phyloP scores from a whole-genome alignment of 2,113 vertebrate genomes.

The Tetraodon nigroviridis region DNA sequence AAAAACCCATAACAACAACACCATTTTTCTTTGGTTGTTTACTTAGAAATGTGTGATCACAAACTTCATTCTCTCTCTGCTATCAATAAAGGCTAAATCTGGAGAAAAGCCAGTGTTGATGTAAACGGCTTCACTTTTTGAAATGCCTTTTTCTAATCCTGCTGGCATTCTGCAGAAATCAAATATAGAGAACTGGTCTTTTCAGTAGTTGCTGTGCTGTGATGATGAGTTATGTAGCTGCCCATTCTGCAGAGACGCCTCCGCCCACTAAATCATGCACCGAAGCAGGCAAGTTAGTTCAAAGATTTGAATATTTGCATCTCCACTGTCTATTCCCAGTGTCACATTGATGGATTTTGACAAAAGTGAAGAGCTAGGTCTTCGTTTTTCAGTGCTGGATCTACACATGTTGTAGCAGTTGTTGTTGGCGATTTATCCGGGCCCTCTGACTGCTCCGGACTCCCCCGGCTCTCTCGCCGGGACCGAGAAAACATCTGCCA shows the following conservation, averaged over 20 bases:
- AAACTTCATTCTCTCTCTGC: too few relatives aligned
- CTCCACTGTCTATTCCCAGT: not conserved
- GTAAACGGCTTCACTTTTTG: too few relatives aligned
- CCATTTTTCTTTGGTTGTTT: too few relatives aligned
- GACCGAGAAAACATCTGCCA: slow-evolving; percentile 72
- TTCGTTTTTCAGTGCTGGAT: slow-evolving; percentile 29
- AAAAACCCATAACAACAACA: too few relatives aligned
- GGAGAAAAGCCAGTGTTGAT: too few relatives aligned
- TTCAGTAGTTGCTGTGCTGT: slow-evolving; percentile 53
- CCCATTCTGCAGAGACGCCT: slow-evolving; percentile 39
- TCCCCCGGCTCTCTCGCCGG: slow-evolving; percentile 59
- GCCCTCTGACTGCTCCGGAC: slow-evolving; percentile 59
- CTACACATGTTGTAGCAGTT: slow-evolving; percentile 64
- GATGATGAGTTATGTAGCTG: slow-evolving; percentile 38
- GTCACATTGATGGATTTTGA: slow-evolving; percentile 9
- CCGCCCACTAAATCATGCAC: slow-evolving; percentile 34
- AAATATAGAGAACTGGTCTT: slow-evolving; percentile 20
- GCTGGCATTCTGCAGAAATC: not conserved
- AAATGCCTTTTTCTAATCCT: not conserved
- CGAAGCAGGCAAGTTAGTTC: not conserved
- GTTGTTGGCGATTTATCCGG: slow-evolving; percentile 48
- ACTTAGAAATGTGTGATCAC: too few relatives aligned
- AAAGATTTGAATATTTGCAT: not conserved
- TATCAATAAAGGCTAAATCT: too few relatives aligned
- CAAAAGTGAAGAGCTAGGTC: slow-evolving; percentile 30